These are phyloP conservation scores for Drosophila hamatofila DNA, from an alignment of 2,888 invertebrate species.

Conservation along the genomic window DNA sequence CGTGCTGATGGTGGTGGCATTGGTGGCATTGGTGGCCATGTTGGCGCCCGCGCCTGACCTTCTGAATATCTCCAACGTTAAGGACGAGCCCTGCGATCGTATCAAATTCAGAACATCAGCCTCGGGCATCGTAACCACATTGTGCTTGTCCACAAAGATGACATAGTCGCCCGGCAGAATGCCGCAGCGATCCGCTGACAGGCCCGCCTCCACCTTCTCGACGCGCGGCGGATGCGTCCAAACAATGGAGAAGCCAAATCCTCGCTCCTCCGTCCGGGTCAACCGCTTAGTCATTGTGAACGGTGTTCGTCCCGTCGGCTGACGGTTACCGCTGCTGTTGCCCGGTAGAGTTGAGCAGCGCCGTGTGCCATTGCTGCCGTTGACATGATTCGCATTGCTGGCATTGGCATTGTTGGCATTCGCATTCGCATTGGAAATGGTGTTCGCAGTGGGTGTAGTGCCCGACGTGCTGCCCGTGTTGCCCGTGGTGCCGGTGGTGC, in stretches of 20 bases:
- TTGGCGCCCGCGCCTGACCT: conserved; percentile 82
- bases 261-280: conserved; percentile 87
- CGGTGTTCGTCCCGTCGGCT: conserved; percentile 90
- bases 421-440: conserved; percentile 84
- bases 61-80: conserved; percentile 90
- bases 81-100: conserved; percentile 90
- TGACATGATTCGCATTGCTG: conserved; percentile 86
- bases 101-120: conserved; percentile 88
- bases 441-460: conserved; percentile 31
- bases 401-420: conserved; percentile 56
- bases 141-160: conserved; percentile 94
- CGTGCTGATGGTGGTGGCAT: conserved; percentile 27
- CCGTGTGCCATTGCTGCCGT: conserved; percentile 48
- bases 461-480: not conserved
- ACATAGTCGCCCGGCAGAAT: conserved; percentile 94
- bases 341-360: conserved; percentile 57
- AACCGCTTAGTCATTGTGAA: conserved; percentile 92
- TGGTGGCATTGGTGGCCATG: conserved; percentile 39
- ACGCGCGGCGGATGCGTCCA: conserved; percentile 96
- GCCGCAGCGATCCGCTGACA: conserved; percentile 93
- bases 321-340: conserved; percentile 33
- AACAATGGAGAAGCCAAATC: conserved; percentile 94
- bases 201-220: conserved; percentile 92
- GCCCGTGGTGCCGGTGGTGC: not conserved
- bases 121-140: conserved; percentile 93